A percentile compares a stretch with the other conserved stretches of the same genome.
Evolutionary conservation across 2,888 invertebrate species (phyloP).

Genomic region (Leptopilina drosophilae): DNA sequence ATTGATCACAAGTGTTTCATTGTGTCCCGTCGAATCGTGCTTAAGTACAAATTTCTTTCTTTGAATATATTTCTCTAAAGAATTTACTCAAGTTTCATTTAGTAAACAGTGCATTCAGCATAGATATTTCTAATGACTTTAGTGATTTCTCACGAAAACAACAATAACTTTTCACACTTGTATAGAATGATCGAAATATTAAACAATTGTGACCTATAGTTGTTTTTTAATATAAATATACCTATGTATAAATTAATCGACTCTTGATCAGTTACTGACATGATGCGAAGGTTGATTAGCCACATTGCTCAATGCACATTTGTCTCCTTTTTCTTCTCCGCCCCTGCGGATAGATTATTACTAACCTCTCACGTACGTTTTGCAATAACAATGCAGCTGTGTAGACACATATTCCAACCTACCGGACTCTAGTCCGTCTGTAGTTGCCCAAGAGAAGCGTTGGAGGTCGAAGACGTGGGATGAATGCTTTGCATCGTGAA

Average conservation of each 20-base stretch:
- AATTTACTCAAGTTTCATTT: background rate
- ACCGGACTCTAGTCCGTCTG: conserved; percentile 49
- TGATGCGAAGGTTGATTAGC: conserved; percentile 39
- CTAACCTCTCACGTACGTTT: conserved; percentile 58
- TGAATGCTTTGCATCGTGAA: conserved; percentile 29
- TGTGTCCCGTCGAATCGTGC: background rate
- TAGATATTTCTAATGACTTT: no score
- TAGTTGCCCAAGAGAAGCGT: conserved; percentile 60
- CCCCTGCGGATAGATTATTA: conserved; percentile 61
- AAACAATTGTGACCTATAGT: background rate
- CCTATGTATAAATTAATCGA: conserved; percentile 23
- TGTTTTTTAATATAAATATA: background rate
- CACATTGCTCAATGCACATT: conserved; percentile 20
- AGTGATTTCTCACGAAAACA: no score
- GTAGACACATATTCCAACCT: conserved; percentile 56
- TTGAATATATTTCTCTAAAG: background rate
- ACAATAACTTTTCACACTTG: background rate
- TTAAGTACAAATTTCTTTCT: background rate
- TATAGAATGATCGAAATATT: background rate
- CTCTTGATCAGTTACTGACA: conserved; percentile 32
- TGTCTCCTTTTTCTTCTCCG: conserved; percentile 28
- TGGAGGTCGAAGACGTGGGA: conserved; percentile 64
- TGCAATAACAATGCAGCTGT: conserved; percentile 67
- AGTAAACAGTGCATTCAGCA: no score
- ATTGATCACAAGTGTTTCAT: conserved; percentile 7